phyloP scores from a whole-genome alignment of 2,797 vertebrate genomes.

The Periparus ater region DNA sequence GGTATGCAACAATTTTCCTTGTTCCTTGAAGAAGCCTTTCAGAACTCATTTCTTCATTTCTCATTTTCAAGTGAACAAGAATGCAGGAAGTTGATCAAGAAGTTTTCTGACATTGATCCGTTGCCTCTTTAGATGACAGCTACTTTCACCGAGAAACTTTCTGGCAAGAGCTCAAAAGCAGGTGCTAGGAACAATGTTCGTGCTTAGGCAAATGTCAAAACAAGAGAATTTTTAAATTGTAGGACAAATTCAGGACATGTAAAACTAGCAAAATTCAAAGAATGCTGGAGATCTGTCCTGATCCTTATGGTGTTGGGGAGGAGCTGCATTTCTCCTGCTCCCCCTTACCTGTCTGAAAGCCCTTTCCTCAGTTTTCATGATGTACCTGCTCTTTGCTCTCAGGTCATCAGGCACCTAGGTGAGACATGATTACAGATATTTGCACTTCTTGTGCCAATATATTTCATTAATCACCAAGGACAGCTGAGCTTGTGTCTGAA shows the following conservation, averaged over 20 bases:
- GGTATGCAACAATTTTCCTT: not conserved
- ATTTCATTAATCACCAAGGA: not conserved
- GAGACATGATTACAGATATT: not conserved
- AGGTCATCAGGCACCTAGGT: not conserved
- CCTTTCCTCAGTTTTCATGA: not conserved
- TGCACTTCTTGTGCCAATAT: not conserved
- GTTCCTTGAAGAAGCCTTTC: not conserved
- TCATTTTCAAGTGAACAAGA: not conserved
- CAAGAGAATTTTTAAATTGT: not conserved
- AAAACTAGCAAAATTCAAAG: not conserved
- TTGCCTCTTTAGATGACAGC: not conserved
- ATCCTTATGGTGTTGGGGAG: not conserved
- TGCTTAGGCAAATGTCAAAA: not conserved
- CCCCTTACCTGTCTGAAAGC: not conserved
- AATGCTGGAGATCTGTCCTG: not conserved
- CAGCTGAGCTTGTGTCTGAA: not conserved
- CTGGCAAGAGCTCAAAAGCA: not conserved
- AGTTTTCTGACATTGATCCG: not conserved
- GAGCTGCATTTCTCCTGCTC: not conserved
- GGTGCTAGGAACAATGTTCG: not conserved
- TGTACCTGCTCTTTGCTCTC: not conserved
- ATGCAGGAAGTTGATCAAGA: conserved; percentile 5
- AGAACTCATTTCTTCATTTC: not conserved
- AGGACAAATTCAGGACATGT: not conserved
- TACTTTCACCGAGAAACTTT: not conserved